Conservation (phyloP, 2,113 vertebrate species). For the Steatornis caripensis region DNA sequence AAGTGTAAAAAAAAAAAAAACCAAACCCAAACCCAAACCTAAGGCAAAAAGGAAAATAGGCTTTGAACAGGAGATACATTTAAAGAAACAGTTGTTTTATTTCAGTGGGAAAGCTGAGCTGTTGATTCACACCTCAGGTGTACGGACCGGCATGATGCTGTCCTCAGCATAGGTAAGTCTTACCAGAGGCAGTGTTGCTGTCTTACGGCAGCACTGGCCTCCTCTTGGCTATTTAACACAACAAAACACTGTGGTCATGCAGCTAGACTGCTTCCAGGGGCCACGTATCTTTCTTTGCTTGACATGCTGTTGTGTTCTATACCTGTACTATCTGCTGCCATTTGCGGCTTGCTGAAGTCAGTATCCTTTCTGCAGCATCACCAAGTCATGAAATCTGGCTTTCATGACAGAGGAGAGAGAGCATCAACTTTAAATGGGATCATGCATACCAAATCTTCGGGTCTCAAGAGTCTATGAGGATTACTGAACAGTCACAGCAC, state of each 20-base stretch:
- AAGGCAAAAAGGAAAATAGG: background rate
- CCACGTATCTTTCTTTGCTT: background rate
- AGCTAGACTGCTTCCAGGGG: background rate
- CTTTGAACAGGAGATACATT: background rate
- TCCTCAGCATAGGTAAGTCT: background rate
- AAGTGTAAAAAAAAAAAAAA: background rate
- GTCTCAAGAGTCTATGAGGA: background rate
- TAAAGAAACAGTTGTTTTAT: background rate
- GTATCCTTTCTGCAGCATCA: background rate
- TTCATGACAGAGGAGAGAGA: background rate
- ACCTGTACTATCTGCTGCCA: background rate
- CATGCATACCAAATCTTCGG: background rate
- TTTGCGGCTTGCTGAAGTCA: background rate
- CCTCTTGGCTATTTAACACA: background rate
- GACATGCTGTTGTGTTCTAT: background rate
- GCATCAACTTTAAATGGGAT: background rate
- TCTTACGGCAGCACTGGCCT: background rate
- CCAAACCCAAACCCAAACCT: background rate
- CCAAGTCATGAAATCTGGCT: background rate
- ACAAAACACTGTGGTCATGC: background rate
- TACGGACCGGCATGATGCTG: fast-evolving
- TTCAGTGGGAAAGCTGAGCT: background rate
- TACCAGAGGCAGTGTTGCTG: background rate
- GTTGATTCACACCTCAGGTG: background rate
- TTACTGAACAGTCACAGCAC: background rate